Evolutionary conservation across 2,888 invertebrate genomes (phyloP), one percentile per base, ranked within the genome.

Genomic region (Apodemia duryi): DNA sequence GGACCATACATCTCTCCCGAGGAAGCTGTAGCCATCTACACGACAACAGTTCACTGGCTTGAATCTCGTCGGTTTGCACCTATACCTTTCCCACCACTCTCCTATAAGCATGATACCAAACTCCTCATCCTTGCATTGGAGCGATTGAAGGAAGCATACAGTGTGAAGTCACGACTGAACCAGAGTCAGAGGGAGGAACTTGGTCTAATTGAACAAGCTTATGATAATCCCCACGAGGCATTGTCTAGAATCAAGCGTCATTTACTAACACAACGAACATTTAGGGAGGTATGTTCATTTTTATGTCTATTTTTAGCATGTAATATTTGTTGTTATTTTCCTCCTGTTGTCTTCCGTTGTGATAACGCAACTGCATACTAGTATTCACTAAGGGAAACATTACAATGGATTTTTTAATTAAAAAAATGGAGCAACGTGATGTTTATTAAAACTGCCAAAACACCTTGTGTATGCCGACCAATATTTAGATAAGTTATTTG

Each of bases 61-160:
- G 99, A 99, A 85, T 99, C 98, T 0, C 93, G 99, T 62, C 94
- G 99, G 72, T 99, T 99, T 91, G 99, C 99, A 1, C 99, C 99
- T 0, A 99, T 99, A 76, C 99, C 99, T 0, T 99, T 99, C 92
- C 99, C 99, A 2, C 99, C 99, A 0, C 93, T 99, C 0, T 99
- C 99, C 0, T 99, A 99, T 92, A 99, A 99, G 81, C 99, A 99
- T 85, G 99, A 99, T 92, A 99, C 99, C 0, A 99, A 99, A 82
- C 93, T 99, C 63, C 93, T 99, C 21, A 99, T 99, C 82, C 92
- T 99, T 68, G 99, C 99, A 0, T 86, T 99, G 75, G 99, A 99
- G 87, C 92, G 99, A 64, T 91, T 99, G 61, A 99, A 99, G 83
- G 99, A 99, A 88, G 99, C 99, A 0, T 99, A 99, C 93, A 97